phyloP scores from a whole-genome alignment of 2,113 vertebrate genomes.

The Probosciger aterrimus region DNA sequence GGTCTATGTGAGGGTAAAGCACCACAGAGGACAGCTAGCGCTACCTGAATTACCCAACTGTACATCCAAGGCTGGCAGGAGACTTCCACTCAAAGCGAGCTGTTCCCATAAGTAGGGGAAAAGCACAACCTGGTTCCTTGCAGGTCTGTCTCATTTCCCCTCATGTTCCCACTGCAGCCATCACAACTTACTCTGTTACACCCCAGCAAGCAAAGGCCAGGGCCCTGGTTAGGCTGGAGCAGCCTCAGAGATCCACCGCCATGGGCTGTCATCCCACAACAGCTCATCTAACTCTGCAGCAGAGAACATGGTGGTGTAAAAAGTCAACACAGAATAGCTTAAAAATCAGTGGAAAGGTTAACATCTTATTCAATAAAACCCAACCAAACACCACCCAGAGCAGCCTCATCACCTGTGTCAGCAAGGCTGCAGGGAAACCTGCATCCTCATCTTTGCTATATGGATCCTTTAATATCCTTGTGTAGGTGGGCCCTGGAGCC shows the following conservation, averaged over 20 bases:
- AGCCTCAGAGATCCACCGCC: not conserved
- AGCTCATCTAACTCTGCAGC: not conserved
- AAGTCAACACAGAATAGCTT: not conserved
- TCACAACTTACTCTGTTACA: fast-evolving
- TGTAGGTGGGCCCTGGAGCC: not conserved
- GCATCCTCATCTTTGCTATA: not conserved
- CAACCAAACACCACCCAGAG: not conserved
- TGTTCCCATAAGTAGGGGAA: not conserved
- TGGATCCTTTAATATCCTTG: not conserved
- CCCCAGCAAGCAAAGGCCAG: not conserved
- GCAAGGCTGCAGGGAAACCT: fast-evolving
- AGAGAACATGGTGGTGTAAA: not conserved
- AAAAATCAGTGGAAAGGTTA: not conserved
- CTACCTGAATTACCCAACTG: not conserved
- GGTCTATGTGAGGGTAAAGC: not conserved
- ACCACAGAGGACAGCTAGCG: not conserved
- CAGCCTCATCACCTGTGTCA: not conserved
- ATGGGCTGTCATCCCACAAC: not conserved
- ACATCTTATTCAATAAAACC: not conserved
- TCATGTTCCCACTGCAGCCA: fast-evolving
- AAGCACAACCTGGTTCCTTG: not conserved
- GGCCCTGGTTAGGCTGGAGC: not conserved
- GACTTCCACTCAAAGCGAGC: not conserved
- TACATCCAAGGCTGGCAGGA: not conserved
- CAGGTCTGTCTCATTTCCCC: not conserved